Base-by-base conservation (phyloP, 2,888 invertebrate species). In the Eupithecia pulchellata region DNA sequence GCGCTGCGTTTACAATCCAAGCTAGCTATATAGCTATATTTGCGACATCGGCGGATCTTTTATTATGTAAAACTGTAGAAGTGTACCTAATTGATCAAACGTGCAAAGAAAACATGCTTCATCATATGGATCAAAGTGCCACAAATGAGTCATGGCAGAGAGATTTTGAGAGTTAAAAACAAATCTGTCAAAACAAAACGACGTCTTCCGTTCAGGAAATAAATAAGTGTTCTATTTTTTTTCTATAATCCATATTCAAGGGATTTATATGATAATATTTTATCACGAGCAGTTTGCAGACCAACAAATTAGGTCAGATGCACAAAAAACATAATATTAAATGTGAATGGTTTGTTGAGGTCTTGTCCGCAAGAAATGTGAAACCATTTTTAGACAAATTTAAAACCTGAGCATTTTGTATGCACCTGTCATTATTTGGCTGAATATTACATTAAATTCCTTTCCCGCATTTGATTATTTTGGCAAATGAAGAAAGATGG, bases 401-500 rank as follows among this genome's bases (percentile, higher is more conserved):
- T 52, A 47, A 47, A 20, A 20, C 52, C 20, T 52, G 25, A 13
- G 20, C 25, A 25, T 47, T 20, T 20, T 17, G 42, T 25, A 8
- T 25, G 11, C 4, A 52, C 2, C 52, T 25, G 25, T 52, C 52
- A 25, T 47, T 29, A 62, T 3, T n/a, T n/a, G 39, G n/a, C 36
- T 63, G 72, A 47, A 63, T 58, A 42, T 57, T 39, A 25, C 63
- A 60, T 58, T 68, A 66, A 32, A 72, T 75, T 75, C 69, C 61
- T 66, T 70, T 66, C 52, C 52, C 61, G 55, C 58, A 29, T 61
- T 72, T 74, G 69, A 74, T 74, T 72, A 74, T 74, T 75, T 75
- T 76, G 75, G 75, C 78, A 74, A 78, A 76, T 74, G 75, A 47
- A 65, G 77, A 75, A 67, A 74, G 69, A 71, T 63, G 70, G 65